A percentile compares a stretch with the other conserved stretches of the same genome.
Conservation (phyloP, 2,113 vertebrate species). For the Paracanthobrama guichenoti region DNA sequence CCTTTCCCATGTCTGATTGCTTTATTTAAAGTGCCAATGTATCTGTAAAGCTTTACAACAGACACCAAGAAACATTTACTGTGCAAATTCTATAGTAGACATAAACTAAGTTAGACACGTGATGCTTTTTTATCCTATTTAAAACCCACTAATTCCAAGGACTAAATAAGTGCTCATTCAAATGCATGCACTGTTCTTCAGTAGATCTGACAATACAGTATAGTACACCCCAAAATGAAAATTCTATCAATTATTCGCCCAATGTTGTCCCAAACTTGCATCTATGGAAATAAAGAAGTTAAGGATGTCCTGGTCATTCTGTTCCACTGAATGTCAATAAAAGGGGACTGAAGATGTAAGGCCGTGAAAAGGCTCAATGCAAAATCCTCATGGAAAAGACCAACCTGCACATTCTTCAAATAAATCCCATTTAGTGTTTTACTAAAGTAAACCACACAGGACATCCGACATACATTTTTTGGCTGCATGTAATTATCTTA, state of each 20-base stretch:
- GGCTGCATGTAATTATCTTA: neutral
- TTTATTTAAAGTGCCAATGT: conserved; percentile 44
- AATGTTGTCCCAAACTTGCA: neutral
- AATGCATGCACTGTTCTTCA: neutral
- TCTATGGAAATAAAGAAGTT: neutral
- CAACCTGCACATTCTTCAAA: neutral
- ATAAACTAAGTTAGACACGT: neutral
- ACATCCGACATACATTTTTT: neutral
- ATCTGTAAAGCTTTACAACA: conserved; percentile 28
- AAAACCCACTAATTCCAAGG: neutral
- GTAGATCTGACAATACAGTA: neutral
- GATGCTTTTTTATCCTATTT: neutral
- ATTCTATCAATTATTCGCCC: neutral
- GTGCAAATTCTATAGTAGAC: neutral
- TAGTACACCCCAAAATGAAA: neutral
- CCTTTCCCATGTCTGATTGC: conserved; percentile 87
- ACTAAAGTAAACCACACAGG: neutral
- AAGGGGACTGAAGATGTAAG: neutral
- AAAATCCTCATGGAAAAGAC: neutral
- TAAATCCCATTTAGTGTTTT: neutral
- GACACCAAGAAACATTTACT: neutral
- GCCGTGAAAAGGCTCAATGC: neutral
- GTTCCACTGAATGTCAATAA: neutral
- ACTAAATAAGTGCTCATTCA: neutral
- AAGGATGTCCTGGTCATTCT: neutral